A percentile compares a stretch with the other conserved stretches of the same genome.
phyloP scores from a whole-genome alignment of 2,113 vertebrate genomes.

The Pseudonaja textilis region DNA sequence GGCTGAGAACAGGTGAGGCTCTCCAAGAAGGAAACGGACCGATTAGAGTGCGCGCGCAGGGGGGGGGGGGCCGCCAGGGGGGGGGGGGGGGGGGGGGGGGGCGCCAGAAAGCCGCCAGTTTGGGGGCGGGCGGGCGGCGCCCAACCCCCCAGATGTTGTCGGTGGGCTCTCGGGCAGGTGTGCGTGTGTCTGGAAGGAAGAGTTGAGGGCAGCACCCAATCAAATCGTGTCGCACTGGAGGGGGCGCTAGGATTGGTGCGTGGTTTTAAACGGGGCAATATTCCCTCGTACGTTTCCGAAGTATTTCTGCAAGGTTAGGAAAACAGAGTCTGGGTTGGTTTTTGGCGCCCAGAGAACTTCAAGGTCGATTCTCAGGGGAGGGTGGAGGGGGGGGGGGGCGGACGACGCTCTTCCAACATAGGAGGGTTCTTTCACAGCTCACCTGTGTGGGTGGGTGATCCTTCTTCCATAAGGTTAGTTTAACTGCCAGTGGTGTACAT shows the following conservation, averaged over 20 bases:
- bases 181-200: conserved; percentile 14
- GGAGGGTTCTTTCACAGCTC: background rate
- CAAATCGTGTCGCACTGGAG: conserved; percentile 8
- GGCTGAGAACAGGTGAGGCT: background rate
- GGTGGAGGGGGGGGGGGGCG: no score
- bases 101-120: background rate
- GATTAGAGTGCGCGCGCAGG: background rate
- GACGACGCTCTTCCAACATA: background rate
- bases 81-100: background rate
- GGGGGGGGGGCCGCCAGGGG: background rate
- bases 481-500: no score
- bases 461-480: background rate
- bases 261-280: background rate
- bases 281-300: background rate
- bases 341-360: background rate
- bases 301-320: background rate
- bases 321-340: background rate
- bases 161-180: conserved; percentile 23
- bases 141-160: conserved; percentile 4
- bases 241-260: conserved; percentile 27
- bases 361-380: background rate
- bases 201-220: conserved; percentile 27
- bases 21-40: background rate
- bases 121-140: background rate
- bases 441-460: background rate